A percentile compares a stretch with the other conserved stretches of the same genome.
Conservation (phyloP, 2,888 invertebrate genomes). For the Thymelicus acteon region DNA sequence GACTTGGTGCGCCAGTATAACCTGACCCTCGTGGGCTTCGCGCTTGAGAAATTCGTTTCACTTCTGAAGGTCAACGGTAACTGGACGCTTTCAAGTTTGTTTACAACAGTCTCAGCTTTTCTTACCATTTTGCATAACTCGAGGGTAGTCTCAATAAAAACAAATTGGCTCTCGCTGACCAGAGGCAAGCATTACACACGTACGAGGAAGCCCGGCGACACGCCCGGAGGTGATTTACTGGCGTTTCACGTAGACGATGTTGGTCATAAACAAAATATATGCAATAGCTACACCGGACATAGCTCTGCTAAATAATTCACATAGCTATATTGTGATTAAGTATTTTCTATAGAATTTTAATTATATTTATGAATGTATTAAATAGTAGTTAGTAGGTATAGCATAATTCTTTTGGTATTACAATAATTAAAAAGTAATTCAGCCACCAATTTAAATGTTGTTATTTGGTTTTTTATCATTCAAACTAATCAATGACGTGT, state of each 20-base stretch:
- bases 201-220: slow-evolving; percentile 79
- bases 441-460: no score
- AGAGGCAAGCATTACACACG: slow-evolving; percentile 79
- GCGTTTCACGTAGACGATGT: slow-evolving; percentile 54
- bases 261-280: slow-evolving; percentile 42
- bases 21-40: slow-evolving; percentile 50
- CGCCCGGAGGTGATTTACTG: slow-evolving; percentile 74
- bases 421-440: no score
- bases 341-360: not conserved
- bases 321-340: not conserved
- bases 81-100: slow-evolving; percentile 73
- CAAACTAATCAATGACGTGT: no score
- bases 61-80: slow-evolving; percentile 54
- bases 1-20: slow-evolving; percentile 56
- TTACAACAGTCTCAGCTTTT: slow-evolving; percentile 80
- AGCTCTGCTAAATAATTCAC: slow-evolving; percentile 3
- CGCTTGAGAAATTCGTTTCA: slow-evolving; percentile 41
- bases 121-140: slow-evolving; percentile 82
- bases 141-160: slow-evolving; percentile 84
- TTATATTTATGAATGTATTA: not conserved
- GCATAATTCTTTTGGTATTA: no score
- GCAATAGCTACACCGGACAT: slow-evolving; percentile 36
- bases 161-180: slow-evolving; percentile 80
- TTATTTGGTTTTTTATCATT: no score
- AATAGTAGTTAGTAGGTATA: no score